phyloP scores from a whole-genome alignment of 2,113 vertebrate genomes.

The Sylvia atricapilla region DNA sequence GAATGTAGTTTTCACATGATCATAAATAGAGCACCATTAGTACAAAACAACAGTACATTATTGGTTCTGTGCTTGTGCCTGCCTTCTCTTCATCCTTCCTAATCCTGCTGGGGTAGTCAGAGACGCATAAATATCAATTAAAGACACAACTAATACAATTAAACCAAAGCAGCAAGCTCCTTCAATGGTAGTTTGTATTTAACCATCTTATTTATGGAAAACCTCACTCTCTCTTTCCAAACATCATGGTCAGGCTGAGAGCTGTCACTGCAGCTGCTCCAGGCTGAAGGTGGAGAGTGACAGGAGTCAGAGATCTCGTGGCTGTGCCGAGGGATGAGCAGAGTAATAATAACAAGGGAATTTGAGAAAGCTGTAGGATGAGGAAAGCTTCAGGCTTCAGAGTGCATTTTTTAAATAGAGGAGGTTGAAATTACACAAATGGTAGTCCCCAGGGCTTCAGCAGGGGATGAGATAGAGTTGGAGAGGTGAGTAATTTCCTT shows the following conservation, averaged over 20 bases:
- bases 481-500: neutral
- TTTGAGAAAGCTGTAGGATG: neutral
- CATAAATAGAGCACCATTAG: neutral
- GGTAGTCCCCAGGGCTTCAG: neutral
- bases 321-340: neutral
- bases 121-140: constrained; percentile 9
- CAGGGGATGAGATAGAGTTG: neutral
- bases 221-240: neutral
- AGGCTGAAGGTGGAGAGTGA: neutral
- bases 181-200: neutral
- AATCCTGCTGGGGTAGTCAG: neutral
- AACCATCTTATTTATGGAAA: neutral
- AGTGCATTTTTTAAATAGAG: neutral
- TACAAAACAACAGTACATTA: neutral
- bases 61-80: neutral
- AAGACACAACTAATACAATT: neutral
- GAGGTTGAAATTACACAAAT: neutral
- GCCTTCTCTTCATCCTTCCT: neutral
- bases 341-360: accelerated
- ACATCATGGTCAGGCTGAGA: neutral
- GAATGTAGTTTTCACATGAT: neutral
- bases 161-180: neutral
- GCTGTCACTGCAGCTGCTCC: accelerated
- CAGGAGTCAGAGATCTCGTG: neutral
- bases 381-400: neutral